phyloP scores from a whole-genome alignment of 2,888 invertebrate genomes.

The Rapana venosa region DNA sequence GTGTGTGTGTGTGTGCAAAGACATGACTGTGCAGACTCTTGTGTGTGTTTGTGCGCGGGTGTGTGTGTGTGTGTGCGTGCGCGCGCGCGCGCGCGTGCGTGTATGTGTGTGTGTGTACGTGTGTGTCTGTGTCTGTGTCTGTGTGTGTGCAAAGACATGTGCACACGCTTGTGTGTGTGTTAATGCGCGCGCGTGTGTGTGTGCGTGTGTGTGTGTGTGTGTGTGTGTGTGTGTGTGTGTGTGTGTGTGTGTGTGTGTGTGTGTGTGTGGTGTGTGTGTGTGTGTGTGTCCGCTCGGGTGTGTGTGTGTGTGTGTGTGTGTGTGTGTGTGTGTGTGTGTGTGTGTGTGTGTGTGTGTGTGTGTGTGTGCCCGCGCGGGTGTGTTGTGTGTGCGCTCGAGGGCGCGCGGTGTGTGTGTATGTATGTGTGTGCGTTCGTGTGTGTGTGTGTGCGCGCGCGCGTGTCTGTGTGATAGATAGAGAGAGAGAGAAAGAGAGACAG shows the following conservation, averaged over 20 bases:
- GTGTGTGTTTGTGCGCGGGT: too few species aligned
- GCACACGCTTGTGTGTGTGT: neutral
- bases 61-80: conserved; percentile 5
- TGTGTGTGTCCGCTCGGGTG: neutral
- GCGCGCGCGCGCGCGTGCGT: neutral
- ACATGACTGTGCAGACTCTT: too few species aligned
- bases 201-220: neutral
- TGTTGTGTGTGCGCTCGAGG: too few species aligned
- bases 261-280: conserved; percentile 14
- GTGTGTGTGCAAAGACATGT: neutral
- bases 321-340: neutral
- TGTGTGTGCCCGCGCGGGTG: neutral
- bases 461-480: too few species aligned
- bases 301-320: conserved; percentile 6
- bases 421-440: too few species aligned
- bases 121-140: neutral
- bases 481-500: too few species aligned
- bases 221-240: conserved; percentile 1
- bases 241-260: neutral
- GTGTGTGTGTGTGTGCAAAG: conserved; percentile 1
- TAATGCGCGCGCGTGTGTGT: neutral
- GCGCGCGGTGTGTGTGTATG: too few species aligned
- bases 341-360: neutral
- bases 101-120: neutral
- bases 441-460: too few species aligned